Base-by-base conservation (phyloP, 2,888 invertebrate species). In the Mycalesis mineus region DNA sequence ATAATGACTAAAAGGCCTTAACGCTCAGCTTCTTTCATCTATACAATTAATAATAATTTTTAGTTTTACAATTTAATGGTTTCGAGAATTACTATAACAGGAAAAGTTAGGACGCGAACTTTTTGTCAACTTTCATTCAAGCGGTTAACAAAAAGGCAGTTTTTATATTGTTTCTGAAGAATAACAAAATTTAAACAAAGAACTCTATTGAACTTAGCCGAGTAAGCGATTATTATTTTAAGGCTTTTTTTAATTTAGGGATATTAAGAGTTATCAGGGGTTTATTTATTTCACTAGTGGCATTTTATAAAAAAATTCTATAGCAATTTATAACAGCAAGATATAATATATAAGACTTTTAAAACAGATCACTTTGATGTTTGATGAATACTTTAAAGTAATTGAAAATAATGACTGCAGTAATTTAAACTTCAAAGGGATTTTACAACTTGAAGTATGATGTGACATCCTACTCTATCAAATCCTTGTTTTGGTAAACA, bases 341-440 rank as follows among this genome's bases (percentile, higher is more conserved):
- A 17, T 41, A 17, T 17, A 41, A 7, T 11, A 22, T 5, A 22
- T 22, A 11, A 13, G 13, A 45, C 28, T 37, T 28, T 14, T 7
- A 44, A 44, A 13, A 29, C 40, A 15, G 47, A 40, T 8, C 14
- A 29, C 29, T 53, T 53, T 33, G 44, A 53, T 28, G 44, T 13
- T 11, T 44, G 8, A 53, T 29, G n/a, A 45, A 45, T 29, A 45
- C 44, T 37, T 37, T n/a, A 9, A 14, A 53, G 44, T 28, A 48
- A 36, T 49, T 49, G 28, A 42, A 31, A 37, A 44, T 37, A 49
- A 39, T 49, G 49, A 39, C 44, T 13, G 31, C 49, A 13, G 42
- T 9, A 54, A 44, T 55, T 50, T 50, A n/a, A 44, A 44, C 54
- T 54, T 45, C 44, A 57, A 44, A 41, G 52, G 54, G 45, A 55